Percentiles rank a stretch among this genome's conserved stretches.
phyloP scores from a whole-genome alignment of 2,113 vertebrate species.

The Myrmophylax atrothorax region DNA sequence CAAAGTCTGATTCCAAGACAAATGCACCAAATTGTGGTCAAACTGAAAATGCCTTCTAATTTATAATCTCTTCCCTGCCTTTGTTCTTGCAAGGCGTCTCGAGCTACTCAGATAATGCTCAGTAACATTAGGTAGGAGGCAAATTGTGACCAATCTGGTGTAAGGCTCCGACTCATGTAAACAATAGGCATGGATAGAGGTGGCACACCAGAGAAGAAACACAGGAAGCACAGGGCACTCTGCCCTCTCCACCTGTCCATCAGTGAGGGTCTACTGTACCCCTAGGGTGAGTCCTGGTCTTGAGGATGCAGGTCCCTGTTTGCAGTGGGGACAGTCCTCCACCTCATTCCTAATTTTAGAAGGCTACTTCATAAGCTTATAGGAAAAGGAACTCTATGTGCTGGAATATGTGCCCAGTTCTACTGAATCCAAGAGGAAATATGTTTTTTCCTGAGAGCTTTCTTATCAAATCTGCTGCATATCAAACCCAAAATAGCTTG shows the following conservation, averaged over 20 bases:
- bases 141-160: not conserved
- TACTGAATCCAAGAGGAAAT: constrained; percentile 58
- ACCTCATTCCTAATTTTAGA: constrained; percentile 58
- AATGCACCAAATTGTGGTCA: fast-evolving
- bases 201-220: not conserved
- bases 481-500: constrained; percentile 52
- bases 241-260: not conserved
- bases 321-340: not conserved
- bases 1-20: not conserved
- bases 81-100: fast-evolving
- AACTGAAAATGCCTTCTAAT: not conserved
- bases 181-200: not conserved
- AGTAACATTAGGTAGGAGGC: not conserved
- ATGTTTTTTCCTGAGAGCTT: constrained; percentile 63
- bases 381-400: constrained; percentile 57
- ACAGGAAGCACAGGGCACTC: not conserved
- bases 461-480: constrained; percentile 63
- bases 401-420: constrained; percentile 35
- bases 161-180: not conserved
- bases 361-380: constrained; percentile 3
- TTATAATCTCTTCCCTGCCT: not conserved
- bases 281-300: not conserved
- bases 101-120: not conserved
- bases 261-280: not conserved
- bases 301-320: not conserved